Base-by-base conservation (phyloP, 1,140 invertebrate species). In the Dreissena polymorpha region DNA sequence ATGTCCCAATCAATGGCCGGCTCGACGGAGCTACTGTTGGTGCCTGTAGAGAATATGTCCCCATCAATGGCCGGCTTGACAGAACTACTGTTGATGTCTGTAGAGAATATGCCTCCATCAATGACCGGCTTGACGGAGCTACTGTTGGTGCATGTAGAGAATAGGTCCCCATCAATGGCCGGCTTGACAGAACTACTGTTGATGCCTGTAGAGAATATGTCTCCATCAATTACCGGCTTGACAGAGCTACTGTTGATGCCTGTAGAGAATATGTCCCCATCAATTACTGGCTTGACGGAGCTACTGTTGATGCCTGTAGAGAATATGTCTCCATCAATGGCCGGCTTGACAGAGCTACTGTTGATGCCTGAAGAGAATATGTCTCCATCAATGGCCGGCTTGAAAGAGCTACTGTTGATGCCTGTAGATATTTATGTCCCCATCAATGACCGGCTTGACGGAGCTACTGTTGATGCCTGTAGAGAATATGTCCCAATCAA, bases 401-500 rank as follows among this genome's bases (percentile, higher is more conserved):
- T 39, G 39, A 39, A 2, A 39, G 39, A 39, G 39, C 39, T 39
- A 39, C 39, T 39, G 39, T 39, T 39, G 39, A 8, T 39, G 39
- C 39, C 39, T 39, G 39, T 39, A 39, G 39, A 39, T 2, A 39
- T 5, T 39, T 39, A 8, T 39, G 3, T 83, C 85, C 13, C 80
- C 79, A 64, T 84, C 83, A 53, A n/a, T 50, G 14, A 55, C 12
- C n/a, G 39, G 39, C 39, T 39, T 39, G 39, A 39, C 39, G 8
- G 39, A 39, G 39, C 39, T 39, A 39, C 39, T 39, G 39, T 39
- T 39, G 39, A 8, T 39, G 39, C 72, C 51, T 23, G 74, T 49
- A 23, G 73, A 72, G 73, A 87, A 86, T 14, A 85, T 81, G 70
- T 88, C 83, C 63, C 80, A 75, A 64, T 84, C 83, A 53, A n/a